Percentiles rank a stretch among this genome's conserved stretches.
These are phyloP conservation scores for Cremastobaeus sp. DNA, from an alignment of 2,888 invertebrate species.

Conservation along the genomic window DNA sequence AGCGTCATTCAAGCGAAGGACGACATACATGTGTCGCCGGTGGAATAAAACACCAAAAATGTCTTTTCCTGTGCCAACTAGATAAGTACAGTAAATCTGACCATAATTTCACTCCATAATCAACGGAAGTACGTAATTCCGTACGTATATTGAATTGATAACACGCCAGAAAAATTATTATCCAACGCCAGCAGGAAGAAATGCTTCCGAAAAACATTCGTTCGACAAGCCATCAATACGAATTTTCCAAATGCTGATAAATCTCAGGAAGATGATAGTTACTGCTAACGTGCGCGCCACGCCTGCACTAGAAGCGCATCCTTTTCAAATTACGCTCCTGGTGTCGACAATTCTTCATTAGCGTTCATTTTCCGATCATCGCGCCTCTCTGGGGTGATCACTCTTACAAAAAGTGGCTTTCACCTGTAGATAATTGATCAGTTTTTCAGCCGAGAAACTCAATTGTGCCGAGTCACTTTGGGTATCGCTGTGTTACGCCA, in stretches of 20 bases:
- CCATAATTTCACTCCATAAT: slow-evolving; percentile 1
- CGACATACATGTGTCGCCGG: slow-evolving; percentile 28
- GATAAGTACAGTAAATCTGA: slow-evolving; percentile 16
- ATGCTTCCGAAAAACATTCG: neutral
- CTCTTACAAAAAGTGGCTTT: neutral
- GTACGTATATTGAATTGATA: no score
- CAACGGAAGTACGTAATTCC: no score
- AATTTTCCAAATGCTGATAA: slow-evolving; percentile 43
- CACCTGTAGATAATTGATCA: slow-evolving; percentile 34
- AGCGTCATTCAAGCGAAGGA: neutral
- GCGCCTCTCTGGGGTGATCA: slow-evolving; percentile 3
- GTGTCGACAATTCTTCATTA: slow-evolving; percentile 64
- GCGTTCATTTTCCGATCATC: slow-evolving; percentile 34
- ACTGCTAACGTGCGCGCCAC: slow-evolving; percentile 27
- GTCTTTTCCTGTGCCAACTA: slow-evolving; percentile 34
- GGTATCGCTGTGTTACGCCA: neutral
- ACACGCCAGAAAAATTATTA: no score
- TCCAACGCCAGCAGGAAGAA: no score
- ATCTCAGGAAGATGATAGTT: slow-evolving; percentile 27
- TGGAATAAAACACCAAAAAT: slow-evolving; percentile 35
- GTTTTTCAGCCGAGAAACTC: slow-evolving; percentile 1
- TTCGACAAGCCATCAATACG: slow-evolving; percentile 31
- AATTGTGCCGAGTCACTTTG: slow-evolving; percentile 8
- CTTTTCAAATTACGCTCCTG: slow-evolving; percentile 66
- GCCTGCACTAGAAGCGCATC: slow-evolving; percentile 56